These are phyloP conservation scores for Brachionus rubens DNA, from an alignment of 1,140 invertebrate species.

Conservation along the genomic window DNA sequence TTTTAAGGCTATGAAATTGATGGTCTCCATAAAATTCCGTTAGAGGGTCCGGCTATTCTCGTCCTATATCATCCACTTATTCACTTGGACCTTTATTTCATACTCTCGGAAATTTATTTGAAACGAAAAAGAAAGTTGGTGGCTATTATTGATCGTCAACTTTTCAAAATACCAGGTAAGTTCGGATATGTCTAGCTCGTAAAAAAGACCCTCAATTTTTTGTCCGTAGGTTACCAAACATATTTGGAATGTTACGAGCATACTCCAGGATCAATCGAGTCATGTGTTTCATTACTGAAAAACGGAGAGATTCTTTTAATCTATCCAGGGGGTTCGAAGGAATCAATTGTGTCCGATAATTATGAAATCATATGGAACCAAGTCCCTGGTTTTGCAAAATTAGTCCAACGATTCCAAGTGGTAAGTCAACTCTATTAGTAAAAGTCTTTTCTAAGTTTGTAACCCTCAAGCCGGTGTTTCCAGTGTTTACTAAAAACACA, in stretches of 20 bases:
- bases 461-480: background rate
- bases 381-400: constrained; percentile 1
- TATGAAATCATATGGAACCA: background rate
- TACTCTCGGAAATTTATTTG: background rate
- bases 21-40: background rate
- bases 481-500: constrained; percentile 14
- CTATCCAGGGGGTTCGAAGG: background rate
- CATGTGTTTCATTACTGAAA: constrained; percentile 6
- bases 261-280: background rate
- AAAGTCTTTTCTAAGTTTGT: background rate
- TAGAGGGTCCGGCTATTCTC: background rate
- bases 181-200: background rate
- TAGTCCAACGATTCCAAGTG: background rate
- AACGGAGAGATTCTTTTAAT: constrained; percentile 8
- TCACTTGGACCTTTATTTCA: background rate
- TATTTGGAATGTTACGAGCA: background rate
- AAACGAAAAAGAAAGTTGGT: constrained; percentile 7
- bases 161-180: background rate
- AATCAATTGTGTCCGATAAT: background rate
- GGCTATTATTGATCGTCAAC: background rate
- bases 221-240: background rate
- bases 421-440: background rate
- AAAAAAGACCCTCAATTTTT: background rate
- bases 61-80: background rate
- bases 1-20: constrained; percentile 16